Conservation (phyloP, 1,140 invertebrate genomes). For the Leucophenga varia region DNA sequence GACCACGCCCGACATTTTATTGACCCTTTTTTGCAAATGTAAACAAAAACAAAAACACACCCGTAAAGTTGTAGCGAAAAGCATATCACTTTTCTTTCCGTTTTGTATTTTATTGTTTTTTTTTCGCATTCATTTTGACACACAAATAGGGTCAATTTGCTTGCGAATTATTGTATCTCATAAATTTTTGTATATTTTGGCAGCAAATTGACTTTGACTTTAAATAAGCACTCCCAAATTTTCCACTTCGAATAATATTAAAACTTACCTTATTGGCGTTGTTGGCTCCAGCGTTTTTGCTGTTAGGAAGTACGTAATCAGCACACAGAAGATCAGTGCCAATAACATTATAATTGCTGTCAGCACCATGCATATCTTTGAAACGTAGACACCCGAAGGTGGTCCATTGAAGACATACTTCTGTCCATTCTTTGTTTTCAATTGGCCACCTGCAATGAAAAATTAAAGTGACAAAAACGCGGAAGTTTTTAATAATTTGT, state of each 20-base stretch:
- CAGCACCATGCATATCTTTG: slow-evolving; percentile 37
- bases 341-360: slow-evolving; percentile 33
- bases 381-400: slow-evolving; percentile 47
- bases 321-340: slow-evolving; percentile 38
- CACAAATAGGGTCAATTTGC: no score
- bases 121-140: no score
- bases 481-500: slow-evolving; percentile 1
- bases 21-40: slow-evolving; percentile 4
- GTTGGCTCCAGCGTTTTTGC: slow-evolving; percentile 16
- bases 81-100: no score
- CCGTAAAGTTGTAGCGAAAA: no score
- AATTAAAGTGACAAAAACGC: neutral
- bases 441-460: slow-evolving; percentile 42
- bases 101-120: no score
- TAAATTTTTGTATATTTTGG: no score
- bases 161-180: no score
- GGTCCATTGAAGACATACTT: slow-evolving; percentile 54
- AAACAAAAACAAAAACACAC: no score
- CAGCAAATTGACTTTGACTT: no score
- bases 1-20: slow-evolving; percentile 22
- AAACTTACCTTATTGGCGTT: no score
- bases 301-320: slow-evolving; percentile 48
- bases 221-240: no score
- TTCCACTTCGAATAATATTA: no score
- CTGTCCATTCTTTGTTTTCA: slow-evolving; percentile 55